Evolutionary conservation across 1,140 invertebrate species (phyloP).

Genomic region (Eurosta solidaginis): DNA sequence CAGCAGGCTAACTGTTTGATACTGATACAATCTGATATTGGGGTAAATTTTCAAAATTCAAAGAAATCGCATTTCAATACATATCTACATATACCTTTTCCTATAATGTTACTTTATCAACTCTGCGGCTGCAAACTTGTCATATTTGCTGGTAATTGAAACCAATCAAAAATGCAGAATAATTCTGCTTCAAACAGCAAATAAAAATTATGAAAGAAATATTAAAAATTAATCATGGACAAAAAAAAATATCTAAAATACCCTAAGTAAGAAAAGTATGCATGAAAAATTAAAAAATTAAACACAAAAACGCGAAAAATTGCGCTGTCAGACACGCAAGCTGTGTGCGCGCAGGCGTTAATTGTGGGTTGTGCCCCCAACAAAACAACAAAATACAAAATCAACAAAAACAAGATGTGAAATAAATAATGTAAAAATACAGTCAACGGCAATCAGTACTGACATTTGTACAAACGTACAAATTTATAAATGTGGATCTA

Average conservation of each 20-base stretch:
- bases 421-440: neutral
- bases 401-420: neutral
- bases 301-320: slow-evolving; percentile 15
- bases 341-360: slow-evolving; percentile 19
- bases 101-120: too few relatives aligned
- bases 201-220: neutral
- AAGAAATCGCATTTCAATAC: neutral
- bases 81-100: neutral
- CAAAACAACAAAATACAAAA: neutral
- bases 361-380: slow-evolving; percentile 3
- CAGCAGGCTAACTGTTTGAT: too few relatives aligned
- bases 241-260: neutral
- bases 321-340: slow-evolving; percentile 16
- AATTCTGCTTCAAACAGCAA: neutral
- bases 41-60: too few relatives aligned
- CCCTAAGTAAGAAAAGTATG: neutral
- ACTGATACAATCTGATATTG: too few relatives aligned
- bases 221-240: neutral
- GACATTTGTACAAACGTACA: too few relatives aligned
- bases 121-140: slow-evolving; percentile 1
- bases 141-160: slow-evolving; percentile 20
- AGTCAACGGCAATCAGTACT: neutral
- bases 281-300: neutral
- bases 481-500: too few relatives aligned
- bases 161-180: slow-evolving; percentile 25